Evolutionary conservation across 1,140 invertebrate species (phyloP).

Genomic region (Zaprionus nigranus): DNA sequence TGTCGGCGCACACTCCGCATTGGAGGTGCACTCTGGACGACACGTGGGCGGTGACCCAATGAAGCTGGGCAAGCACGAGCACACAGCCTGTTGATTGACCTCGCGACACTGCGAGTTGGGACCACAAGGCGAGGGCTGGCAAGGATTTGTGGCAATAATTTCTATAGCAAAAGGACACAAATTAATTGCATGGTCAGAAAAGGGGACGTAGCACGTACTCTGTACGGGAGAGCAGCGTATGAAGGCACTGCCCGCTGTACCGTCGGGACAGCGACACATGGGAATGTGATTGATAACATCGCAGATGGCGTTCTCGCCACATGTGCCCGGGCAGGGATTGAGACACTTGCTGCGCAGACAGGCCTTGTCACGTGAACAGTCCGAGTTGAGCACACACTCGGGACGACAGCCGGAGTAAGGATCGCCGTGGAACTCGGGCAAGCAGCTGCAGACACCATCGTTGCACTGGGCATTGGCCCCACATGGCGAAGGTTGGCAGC

Average conservation of each 20-base stretch:
- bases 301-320: constrained; percentile 91
- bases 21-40: constrained; percentile 89
- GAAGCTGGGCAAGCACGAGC: constrained; percentile 88
- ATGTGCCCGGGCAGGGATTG: constrained; percentile 91
- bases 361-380: constrained; percentile 90
- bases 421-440: constrained; percentile 92
- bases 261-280: constrained; percentile 90
- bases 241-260: constrained; percentile 90
- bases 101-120: constrained; percentile 91
- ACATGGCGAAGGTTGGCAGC: constrained; percentile 92
- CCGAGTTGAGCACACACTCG: constrained; percentile 93
- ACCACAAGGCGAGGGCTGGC: constrained; percentile 91
- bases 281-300: constrained; percentile 91
- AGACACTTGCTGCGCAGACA: constrained; percentile 93
- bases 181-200: constrained; percentile 42
- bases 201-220: constrained; percentile 84
- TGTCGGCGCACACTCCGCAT: constrained; percentile 88
- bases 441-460: constrained; percentile 91
- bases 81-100: constrained; percentile 88
- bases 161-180: constrained; percentile 86
- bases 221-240: constrained; percentile 82
- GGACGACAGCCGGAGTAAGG: constrained; percentile 93
- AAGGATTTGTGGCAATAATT: constrained; percentile 86
- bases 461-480: constrained; percentile 92
- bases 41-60: constrained; percentile 90